Conservation (phyloP, 2,797 vertebrate species). For the Clarias fuscus region DNA sequence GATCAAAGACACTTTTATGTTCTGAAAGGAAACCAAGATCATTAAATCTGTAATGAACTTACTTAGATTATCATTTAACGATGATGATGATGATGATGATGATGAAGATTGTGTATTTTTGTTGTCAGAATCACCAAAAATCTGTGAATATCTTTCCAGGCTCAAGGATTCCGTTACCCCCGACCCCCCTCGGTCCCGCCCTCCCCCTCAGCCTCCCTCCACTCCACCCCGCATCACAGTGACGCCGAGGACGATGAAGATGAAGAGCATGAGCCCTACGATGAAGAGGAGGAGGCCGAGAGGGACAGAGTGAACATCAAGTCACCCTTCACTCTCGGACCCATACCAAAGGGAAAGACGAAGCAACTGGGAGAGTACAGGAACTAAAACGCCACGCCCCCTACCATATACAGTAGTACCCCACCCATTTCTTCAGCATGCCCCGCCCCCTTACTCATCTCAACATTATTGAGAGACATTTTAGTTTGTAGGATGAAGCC, state of each 20-base stretch:
- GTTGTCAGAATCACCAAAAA: not conserved
- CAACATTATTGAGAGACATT: not conserved
- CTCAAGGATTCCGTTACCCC: slow-evolving; percentile 88
- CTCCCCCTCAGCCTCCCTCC: slow-evolving; percentile 85
- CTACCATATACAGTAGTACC: too few relatives aligned
- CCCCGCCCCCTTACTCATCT: not conserved
- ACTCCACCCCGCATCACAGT: slow-evolving; percentile 90
- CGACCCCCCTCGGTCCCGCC: slow-evolving; percentile 89
- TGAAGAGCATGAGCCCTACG: slow-evolving; percentile 80
- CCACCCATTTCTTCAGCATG: not conserved
- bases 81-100: too few relatives aligned
- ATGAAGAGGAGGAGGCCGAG: slow-evolving; percentile 91
- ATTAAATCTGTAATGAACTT: not conserved
- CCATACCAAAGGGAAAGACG: slow-evolving; percentile 73
- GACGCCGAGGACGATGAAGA: slow-evolving; percentile 72
- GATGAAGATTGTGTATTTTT: not conserved
- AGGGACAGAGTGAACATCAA: slow-evolving; percentile 90
- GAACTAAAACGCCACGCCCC: slow-evolving; percentile 67
- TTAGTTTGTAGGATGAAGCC: not conserved
- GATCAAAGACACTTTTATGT: not conserved
- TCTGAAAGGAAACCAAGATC: not conserved
- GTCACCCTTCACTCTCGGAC: slow-evolving; percentile 75
- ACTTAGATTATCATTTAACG: not conserved
- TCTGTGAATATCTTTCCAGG: slow-evolving; percentile 64
- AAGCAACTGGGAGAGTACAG: slow-evolving; percentile 79